A percentile compares a stretch with the other conserved stretches of the same genome.
These are phyloP conservation scores for Trissolcus basalis DNA, from an alignment of 1,140 invertebrate genomes.

Conservation along the genomic window DNA sequence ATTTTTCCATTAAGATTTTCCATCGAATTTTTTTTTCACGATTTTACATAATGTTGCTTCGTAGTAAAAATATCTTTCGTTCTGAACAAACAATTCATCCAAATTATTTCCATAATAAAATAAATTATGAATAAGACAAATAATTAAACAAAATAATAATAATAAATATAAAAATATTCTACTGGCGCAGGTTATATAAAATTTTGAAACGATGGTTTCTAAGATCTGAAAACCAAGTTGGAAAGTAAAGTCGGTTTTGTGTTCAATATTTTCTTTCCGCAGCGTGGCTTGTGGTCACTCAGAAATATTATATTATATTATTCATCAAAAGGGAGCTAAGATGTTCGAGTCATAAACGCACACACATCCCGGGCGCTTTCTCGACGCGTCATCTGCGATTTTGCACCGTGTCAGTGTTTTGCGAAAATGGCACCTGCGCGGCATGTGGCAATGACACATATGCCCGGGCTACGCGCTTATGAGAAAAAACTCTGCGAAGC, in stretches of 20 bases:
- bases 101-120: too few relatives aligned
- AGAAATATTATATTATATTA: slow-evolving; percentile 34
- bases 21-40: too few relatives aligned
- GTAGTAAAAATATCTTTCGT: too few relatives aligned
- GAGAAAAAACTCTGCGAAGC: slow-evolving; percentile 23
- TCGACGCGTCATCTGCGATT: slow-evolving; percentile 49
- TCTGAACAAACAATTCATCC: too few relatives aligned
- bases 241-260: neutral
- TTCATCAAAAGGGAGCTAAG: slow-evolving; percentile 35
- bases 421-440: slow-evolving; percentile 42
- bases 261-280: too few relatives aligned
- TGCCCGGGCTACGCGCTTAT: slow-evolving; percentile 21
- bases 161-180: too few relatives aligned
- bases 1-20: too few relatives aligned
- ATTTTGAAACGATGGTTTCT: too few relatives aligned
- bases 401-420: slow-evolving; percentile 31
- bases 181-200: too few relatives aligned
- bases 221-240: neutral
- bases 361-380: slow-evolving; percentile 26
- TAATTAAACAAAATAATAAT: too few relatives aligned
- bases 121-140: too few relatives aligned
- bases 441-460: slow-evolving; percentile 48
- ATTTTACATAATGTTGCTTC: too few relatives aligned
- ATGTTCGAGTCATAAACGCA: slow-evolving; percentile 26
- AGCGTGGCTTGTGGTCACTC: slow-evolving; percentile 4